Base-by-base conservation (phyloP, 2,113 vertebrate species). In the Mormoops blainvillei region DNA sequence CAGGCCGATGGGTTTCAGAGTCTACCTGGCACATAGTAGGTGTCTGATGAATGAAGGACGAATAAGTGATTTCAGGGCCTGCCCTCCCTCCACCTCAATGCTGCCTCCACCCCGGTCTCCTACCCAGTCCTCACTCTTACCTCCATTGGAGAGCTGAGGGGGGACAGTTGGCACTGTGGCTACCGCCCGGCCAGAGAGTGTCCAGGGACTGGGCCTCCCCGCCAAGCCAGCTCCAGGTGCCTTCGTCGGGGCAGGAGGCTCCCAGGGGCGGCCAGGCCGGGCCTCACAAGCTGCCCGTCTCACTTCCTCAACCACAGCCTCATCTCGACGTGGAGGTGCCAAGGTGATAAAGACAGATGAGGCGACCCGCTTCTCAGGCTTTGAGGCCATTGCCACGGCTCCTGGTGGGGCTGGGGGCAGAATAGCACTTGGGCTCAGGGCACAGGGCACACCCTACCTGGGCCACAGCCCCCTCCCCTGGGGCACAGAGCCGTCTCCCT, bases 311-410 rank as follows among this genome's bases (percentile, higher is more conserved):
- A 84, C 56, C 93, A 92, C n/a, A 0, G 84, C 91, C 1, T 2
- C 78, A 0, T 97, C 96, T 10, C 98, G 97, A 92, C 63, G 98
- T 0, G 99, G 99, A 26, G 99, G 98, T 0, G 98, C 95, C 76
- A 99, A 98, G 22, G 99, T 99, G 98, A 99, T 99, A 97, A 99
- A 99, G 91, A 99, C 94, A 0, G 99, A 99, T 0, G 99, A 99
- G 67, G 99, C 98, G 1, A 99, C 98, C 95, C 99, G 99, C 97
- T 99, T 99, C 96, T 99, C 98, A 0, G 97, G 96, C 87, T 98
- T 98, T 10, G 97, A 90, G 0, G 98, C 97, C 97, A 98, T 97
- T 70, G 96, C 96, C 0, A 26, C 0, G 0, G 76, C 73, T 92
- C 26, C 4, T 0, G 11, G 0, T 54, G 76, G 80, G 48, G 48